Base-by-base conservation (phyloP, 2,888 invertebrate species). In the Herminia tarsipennalis region DNA sequence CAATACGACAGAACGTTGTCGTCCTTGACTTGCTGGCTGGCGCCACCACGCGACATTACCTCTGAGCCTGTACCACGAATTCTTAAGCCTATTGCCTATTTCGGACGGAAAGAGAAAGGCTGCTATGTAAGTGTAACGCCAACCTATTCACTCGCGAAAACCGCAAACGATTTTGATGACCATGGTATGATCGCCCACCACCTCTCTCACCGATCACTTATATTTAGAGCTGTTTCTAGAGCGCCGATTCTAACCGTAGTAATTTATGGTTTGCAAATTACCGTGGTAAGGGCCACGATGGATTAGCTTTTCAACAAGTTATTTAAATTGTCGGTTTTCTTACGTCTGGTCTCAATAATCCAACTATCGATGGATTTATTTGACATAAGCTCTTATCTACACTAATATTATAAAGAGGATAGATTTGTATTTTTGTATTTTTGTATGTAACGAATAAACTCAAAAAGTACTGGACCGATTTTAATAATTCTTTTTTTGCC, bases 1-100 rank as follows among this genome's bases (percentile, higher is more conserved):
- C 62, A 73, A 66, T 70, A 70, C 69, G 61, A 68, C 56, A 57
- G 48, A 70, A 66, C 49, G 73, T 67, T 60, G 78, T 70, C 58
- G 82, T 75, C 86, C 86, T 86, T 86, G 86, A 81, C 78, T 81
- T 60, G 71, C 68, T 68, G 69, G 56, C 55, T 81, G 82, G 85
- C 86, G 85, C 85, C 85, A 79, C 58, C 54, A 62, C 55, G 56
- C 68, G 56, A 52, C 62, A 49, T 28, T 41, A 46, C 40, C 45
- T 60, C 40, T 29, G 62, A 38, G 59, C 62, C 48, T 56, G 50
- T 49, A 58, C 66, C 59, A 56, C 50, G 54, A 61, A 59, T 56
- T 57, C 65, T 65, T 62, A 57, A 66, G 59, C 53, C 68, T 72
- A 69, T 66, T 70, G 70, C 73, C 73, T 73, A 74, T 76, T 76